Base-by-base conservation (phyloP, 2,113 vertebrate species). In the Lasiurus cinereus region DNA sequence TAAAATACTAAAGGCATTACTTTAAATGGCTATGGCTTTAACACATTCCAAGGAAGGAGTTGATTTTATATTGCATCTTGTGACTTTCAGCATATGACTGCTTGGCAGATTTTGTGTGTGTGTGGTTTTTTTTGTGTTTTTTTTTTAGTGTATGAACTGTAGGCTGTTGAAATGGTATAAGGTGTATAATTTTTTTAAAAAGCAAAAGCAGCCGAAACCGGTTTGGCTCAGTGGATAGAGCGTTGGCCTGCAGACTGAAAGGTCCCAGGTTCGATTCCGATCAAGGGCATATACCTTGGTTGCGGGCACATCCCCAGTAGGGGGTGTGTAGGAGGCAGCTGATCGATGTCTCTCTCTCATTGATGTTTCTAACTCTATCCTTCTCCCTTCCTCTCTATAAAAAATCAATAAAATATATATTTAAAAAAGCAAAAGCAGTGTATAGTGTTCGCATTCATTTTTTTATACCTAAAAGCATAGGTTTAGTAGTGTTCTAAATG, bases 61-160 rank as follows among this genome's bases (percentile, higher is more conserved):
- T 83, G 33, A 66, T 90, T 86, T 46, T 86, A 29, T 88, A 8
- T 69, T 92, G 52, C n/a, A 88, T 95, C 54, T 96, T 83, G 59
- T 6, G 31, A 83, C 56, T 90, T 22, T 64, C 36, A 78, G 76
- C 66, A 46, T 82, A 24, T 73, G 21, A 80, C 16, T 31, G 62
- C 56, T 59, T 59, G 46, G 88, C 24, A 85, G 59, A 33, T 19
- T 77, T 27, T 54, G 50, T 46, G 43, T 46, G n/a, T n/a, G n/a
- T n/a, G n/a, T n/a, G n/a, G n/a, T 54, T 74, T 59, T n/a, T 19
- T 72, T 24, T 52, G 50, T 72, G n/a, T 19, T 66, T 52, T 66
- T 70, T 54, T 82, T 82, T 70, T 22, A 56, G 62, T 24, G n/a
- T 77, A 16, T 48, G 52, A 12, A 27, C 48, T 90, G 15, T 87